phyloP scores from a whole-genome alignment of 2,888 invertebrate species.

The Andrena bicolor region DNA sequence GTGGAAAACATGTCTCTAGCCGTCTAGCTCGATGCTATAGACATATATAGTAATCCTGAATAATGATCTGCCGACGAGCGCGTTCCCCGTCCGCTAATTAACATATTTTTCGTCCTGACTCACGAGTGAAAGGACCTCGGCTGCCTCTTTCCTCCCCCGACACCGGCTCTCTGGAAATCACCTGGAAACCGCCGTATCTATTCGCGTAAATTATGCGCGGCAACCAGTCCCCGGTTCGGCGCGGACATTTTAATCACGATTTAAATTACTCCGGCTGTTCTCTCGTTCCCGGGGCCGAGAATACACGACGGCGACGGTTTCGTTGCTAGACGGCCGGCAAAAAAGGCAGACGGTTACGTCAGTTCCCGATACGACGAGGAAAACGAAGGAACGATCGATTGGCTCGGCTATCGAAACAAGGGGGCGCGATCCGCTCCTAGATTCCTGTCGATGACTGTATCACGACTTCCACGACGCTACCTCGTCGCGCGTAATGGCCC shows the following conservation, averaged over 20 bases:
- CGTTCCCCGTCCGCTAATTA: conserved; percentile 61
- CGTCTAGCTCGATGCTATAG: conserved; percentile 51
- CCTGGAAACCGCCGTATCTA: conserved; percentile 24
- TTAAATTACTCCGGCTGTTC: not conserved
- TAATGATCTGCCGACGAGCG: conserved; percentile 66
- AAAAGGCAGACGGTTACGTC: conserved; percentile 29
- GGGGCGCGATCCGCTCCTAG: not conserved
- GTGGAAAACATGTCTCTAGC: conserved; percentile 71
- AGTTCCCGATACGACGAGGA: not conserved
- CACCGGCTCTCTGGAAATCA: conserved; percentile 22
- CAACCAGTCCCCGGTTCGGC: not conserved
- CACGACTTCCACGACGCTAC: not conserved
- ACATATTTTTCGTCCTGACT: conserved; percentile 73
- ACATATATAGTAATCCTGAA: conserved; percentile 78
- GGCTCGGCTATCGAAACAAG: not conserved
- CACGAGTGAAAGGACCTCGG: conserved; percentile 69
- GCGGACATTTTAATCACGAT: not conserved
- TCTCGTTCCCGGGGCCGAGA: conserved; percentile 4
- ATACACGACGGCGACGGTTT: not conserved
- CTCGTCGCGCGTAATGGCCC: not conserved
- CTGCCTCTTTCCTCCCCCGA: not conserved
- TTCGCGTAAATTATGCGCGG: conserved; percentile 3
- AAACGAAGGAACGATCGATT: not conserved
- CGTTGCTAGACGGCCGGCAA: conserved; percentile 8
- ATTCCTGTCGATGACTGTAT: conserved; percentile 1